Evolutionary conservation across 2,888 invertebrate species (phyloP).

Genomic region (Hypena proboscidalis): DNA sequence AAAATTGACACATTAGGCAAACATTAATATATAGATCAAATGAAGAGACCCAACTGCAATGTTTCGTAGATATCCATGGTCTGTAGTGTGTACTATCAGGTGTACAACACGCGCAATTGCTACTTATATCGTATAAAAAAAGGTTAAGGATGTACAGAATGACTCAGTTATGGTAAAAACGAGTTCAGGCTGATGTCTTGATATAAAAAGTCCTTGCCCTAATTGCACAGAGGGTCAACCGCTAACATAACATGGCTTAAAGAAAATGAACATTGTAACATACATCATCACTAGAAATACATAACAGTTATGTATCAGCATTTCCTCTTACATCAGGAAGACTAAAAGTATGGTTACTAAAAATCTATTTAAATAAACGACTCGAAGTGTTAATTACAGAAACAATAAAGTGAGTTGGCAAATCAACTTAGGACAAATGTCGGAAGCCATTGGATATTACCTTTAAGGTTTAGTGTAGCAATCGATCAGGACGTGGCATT

Average conservation of each 20-base stretch:
- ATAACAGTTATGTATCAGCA: slow-evolving; percentile 20
- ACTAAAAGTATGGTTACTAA: too few relatives aligned
- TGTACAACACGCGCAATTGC: too few relatives aligned
- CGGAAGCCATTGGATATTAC: slow-evolving; percentile 44
- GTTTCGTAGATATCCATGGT: too few relatives aligned
- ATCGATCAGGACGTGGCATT: slow-evolving; percentile 59
- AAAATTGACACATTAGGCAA: too few relatives aligned
- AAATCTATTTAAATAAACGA: too few relatives aligned
- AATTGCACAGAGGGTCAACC: slow-evolving; percentile 2
- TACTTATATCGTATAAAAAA: too few relatives aligned
- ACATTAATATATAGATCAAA: too few relatives aligned
- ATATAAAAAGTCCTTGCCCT: neutral
- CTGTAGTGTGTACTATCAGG: too few relatives aligned
- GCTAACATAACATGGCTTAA: slow-evolving; percentile 12
- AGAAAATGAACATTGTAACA: slow-evolving; percentile 20
- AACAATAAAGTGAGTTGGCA: slow-evolving; percentile 19
- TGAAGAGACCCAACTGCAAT: too few relatives aligned
- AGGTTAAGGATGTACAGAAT: too few relatives aligned
- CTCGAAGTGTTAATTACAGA: slow-evolving; percentile 15
- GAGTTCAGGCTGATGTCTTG: neutral
- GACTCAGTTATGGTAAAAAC: too few relatives aligned
- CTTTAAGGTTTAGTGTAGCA: slow-evolving; percentile 47
- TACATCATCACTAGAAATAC: slow-evolving; percentile 9
- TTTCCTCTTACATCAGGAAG: slow-evolving; percentile 24
- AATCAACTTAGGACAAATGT: slow-evolving; percentile 34